phyloP scores from a whole-genome alignment of 2,113 vertebrate species.

The Castor canadensis region DNA sequence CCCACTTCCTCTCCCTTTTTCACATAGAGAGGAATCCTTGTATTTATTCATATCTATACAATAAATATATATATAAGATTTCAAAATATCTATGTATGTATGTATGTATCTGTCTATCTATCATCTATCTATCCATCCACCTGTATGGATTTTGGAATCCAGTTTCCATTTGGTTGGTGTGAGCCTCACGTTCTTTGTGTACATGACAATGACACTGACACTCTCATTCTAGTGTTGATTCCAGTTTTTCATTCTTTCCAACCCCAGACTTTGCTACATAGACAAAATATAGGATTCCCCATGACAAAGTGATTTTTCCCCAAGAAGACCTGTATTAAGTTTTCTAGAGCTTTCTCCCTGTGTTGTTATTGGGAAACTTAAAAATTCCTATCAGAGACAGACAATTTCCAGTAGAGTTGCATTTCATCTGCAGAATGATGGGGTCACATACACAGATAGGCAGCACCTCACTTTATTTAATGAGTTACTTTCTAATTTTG shows the following conservation, averaged over 20 bases:
- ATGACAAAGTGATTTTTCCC: not conserved
- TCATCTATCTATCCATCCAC: too few species aligned
- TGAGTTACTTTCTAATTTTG: not conserved
- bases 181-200: not conserved
- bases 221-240: not conserved
- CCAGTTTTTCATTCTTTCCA: not conserved
- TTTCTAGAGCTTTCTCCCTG: not conserved
- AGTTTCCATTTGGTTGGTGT: not conserved
- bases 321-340: not conserved
- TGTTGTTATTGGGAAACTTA: not conserved
- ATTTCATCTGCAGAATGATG: not conserved
- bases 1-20: not conserved
- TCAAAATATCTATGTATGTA: not conserved
- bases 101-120: too few species aligned
- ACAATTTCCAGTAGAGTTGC: not conserved
- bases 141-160: not conserved
- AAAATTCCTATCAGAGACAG: not conserved
- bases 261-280: not conserved
- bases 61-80: too few species aligned
- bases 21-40: not conserved
- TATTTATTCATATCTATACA: not conserved
- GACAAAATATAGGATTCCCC: conserved; percentile 13
- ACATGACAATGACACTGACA: not conserved
- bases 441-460: not conserved
- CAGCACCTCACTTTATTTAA: not conserved